Evolutionary conservation across 2,888 invertebrate genomes (phyloP), one percentile per base, ranked within the genome.

Genomic region (Plagodis pulveraria): DNA sequence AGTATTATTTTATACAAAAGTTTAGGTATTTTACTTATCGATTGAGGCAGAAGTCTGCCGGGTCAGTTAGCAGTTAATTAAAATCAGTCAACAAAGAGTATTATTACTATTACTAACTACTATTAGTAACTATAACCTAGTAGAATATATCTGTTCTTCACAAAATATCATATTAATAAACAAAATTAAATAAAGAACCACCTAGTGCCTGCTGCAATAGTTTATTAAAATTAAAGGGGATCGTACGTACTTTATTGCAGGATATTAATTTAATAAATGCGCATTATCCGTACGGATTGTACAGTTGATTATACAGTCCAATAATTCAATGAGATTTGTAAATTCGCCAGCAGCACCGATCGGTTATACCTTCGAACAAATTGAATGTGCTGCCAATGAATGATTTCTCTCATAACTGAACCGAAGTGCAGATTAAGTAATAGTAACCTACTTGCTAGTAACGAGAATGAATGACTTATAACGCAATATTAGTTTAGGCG

Each of bases 271-370:
- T 38, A 48, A 58, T 56, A 58, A 58, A 53, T 49, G 50, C 41
- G 50, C 50, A 43, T 55, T 47, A 55, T 54, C 49, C 50, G 48
- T 47, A 51, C 40, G 48, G 44, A 40, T 10, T 41, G 36, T 43
- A 47, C 32, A 36, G 33, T n/a, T 48, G 47, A 45, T 54, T 49
- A 54, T 47, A 59, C 50, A 59, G 47, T 34, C 38, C 34, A 55
- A 48, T 51, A 49, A 55, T 4, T 56, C 55, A 60, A 46, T 36
- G 33, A 64, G 56, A 67, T 70, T 73, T 76, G 73, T 72, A 67
- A 46, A 55, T 65, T 50, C 50, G 74, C 72, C 74, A 75, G 64
- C 66, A 55, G 71, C 74, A 75, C 63, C 66, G 55, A 69, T 65
- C 61, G 65, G 65, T 64, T 66, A 63, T 45, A 44, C 22, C 52